phyloP scores from a whole-genome alignment of 2,888 invertebrate species.

The Polymixis flavicincta region DNA sequence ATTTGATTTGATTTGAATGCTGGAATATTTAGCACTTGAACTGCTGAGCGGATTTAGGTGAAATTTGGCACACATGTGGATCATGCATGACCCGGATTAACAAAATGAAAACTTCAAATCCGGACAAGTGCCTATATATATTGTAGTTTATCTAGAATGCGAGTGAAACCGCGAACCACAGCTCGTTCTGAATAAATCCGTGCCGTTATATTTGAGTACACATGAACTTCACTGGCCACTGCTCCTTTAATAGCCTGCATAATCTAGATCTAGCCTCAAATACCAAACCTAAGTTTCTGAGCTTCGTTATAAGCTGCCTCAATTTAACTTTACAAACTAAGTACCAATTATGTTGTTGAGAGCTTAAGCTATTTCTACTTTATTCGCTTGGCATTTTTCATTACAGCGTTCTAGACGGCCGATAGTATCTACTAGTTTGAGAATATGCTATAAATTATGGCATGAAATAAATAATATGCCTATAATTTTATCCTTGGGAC shows the following conservation, averaged over 20 bases:
- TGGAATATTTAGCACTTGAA: no score
- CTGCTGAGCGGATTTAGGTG: no score
- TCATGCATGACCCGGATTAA: no score
- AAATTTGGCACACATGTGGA: no score
- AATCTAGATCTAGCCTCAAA: slow-evolving; percentile 34
- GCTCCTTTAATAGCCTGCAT: slow-evolving; percentile 1
- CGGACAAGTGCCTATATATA: not conserved
- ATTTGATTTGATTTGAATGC: no score
- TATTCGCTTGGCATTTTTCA: slow-evolving; percentile 65
- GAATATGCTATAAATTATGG: not conserved
- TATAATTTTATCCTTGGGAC: no score
- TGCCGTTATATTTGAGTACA: not conserved
- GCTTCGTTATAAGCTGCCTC: slow-evolving; percentile 53
- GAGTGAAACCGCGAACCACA: not conserved
- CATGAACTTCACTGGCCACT: slow-evolving; percentile 13
- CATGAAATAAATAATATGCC: not conserved
- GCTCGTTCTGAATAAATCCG: not conserved
- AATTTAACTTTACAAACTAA: slow-evolving; percentile 67
- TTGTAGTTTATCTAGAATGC: not conserved
- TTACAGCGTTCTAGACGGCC: slow-evolving; percentile 42
- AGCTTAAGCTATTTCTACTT: slow-evolving; percentile 55
- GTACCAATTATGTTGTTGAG: slow-evolving; percentile 67
- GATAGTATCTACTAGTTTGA: not conserved
- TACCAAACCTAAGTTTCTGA: slow-evolving; percentile 36
- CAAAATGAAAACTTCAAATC: not conserved